Conservation (phyloP, 2,888 invertebrate species). For the Oscheius sp. region DNA sequence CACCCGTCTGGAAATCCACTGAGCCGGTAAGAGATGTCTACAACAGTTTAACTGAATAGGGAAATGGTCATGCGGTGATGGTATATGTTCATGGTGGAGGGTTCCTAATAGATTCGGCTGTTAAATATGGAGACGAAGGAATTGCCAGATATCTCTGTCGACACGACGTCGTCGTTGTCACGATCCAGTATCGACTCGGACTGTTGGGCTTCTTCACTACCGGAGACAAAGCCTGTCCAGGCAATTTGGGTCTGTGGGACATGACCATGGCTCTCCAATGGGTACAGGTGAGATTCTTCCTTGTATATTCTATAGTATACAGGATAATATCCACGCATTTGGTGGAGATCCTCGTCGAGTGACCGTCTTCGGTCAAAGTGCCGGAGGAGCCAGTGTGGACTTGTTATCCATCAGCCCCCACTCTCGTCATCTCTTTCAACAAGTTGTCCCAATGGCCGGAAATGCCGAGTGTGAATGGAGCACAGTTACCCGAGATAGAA, state of each 20-base stretch:
- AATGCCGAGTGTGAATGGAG: conserved; percentile 61
- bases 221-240: conserved; percentile 59
- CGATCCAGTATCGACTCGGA: conserved; percentile 59
- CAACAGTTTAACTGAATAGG: not conserved
- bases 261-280: conserved; percentile 61
- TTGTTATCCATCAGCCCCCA: conserved; percentile 57
- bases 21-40: conserved; percentile 31
- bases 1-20: conserved; percentile 39
- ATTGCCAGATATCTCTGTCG: conserved; percentile 51
- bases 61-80: conserved; percentile 51
- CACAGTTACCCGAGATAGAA: conserved; percentile 42
- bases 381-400: conserved; percentile 60
- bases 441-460: conserved; percentile 62
- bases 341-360: conserved; percentile 57
- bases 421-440: conserved; percentile 59
- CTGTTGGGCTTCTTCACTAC: conserved; percentile 65
- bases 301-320: conserved; percentile 10
- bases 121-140: conserved; percentile 45
- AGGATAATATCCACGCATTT: conserved; percentile 57
- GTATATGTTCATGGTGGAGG: conserved; percentile 61
- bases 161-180: conserved; percentile 59
- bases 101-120: conserved; percentile 46
- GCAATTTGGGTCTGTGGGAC: conserved; percentile 65
- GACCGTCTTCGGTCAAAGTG: conserved; percentile 61
- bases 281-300: conserved; percentile 40